Base-by-base conservation (phyloP, 2,113 vertebrate genomes). In the Solea solea region DNA sequence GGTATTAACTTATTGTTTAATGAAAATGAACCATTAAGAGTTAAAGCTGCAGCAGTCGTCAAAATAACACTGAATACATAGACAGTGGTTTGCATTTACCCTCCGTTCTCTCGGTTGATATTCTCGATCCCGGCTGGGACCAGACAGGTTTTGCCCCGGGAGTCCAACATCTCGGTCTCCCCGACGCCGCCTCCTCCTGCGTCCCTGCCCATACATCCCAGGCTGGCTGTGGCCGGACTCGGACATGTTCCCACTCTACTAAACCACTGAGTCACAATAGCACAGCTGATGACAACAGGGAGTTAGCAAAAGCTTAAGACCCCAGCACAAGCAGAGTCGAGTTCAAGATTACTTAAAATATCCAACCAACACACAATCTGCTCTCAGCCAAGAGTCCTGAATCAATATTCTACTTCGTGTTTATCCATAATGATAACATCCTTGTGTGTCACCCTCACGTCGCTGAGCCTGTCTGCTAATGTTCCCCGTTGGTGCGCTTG, bases 201-300 rank as follows among this genome's bases (percentile, higher is more conserved):
- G 93, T n/a, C 95, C 95, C 54, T 93, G 92, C 1, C 95, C 95
- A 16, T 96, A 97, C 79, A 96, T 93, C 2, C 95, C 95, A 0
- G 96, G 95, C 79, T 97, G 96, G 76, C 96, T 97, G 93, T 97
- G 96, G 2, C 96, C 96, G 0, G 96, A 96, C 79, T 97, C 96
- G 0, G 96, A 96, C 96, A 97, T 97, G 46, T 46, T 49, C 34
- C 15, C 2, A 3, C 27, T 52, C 8, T 12, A 6, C 53, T 6
- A 25, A 4, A 8, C n/a, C 44, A 45, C 57, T 4, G 12, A 9
- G 5, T 5, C 10, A 39, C 11, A 46, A 13, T 44, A 25, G 12
- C 15, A 21, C 40, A 39, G 12, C 28, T 21, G 16, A 6, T 9
- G 51, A 16, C 40, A 42, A 57, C 2, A 50, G 9, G 15, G 16